Conservation (phyloP, 2,888 invertebrate species). For the Drosophila austrosaltans region DNA sequence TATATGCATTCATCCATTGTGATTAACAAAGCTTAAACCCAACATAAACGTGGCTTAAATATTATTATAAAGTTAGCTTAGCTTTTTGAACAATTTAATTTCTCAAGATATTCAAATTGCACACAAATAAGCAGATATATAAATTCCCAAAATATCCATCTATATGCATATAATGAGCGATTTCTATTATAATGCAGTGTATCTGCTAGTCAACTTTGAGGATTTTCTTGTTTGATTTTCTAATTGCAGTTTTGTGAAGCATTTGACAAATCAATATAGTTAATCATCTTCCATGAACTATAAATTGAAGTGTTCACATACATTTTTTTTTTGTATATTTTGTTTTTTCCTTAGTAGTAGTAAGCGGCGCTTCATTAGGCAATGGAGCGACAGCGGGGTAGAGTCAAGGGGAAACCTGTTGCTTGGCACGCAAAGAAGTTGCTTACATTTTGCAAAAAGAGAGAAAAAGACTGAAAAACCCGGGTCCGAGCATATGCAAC, state of each 20-base stretch:
- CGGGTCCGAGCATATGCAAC: slow-evolving; percentile 58
- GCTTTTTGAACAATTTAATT: too few relatives aligned
- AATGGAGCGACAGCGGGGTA: not conserved
- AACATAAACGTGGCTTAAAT: too few relatives aligned
- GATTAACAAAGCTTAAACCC: too few relatives aligned
- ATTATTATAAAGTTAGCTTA: too few relatives aligned
- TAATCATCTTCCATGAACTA: slow-evolving; percentile 6
- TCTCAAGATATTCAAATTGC: too few relatives aligned
- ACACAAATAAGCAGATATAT: too few relatives aligned
- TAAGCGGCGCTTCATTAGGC: slow-evolving; percentile 8
- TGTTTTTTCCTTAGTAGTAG: not conserved
- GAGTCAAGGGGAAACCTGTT: slow-evolving; percentile 43
- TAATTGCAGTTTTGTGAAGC: slow-evolving; percentile 4
- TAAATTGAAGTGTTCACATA: not conserved
- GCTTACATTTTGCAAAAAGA: not conserved
- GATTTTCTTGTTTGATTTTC: not conserved
- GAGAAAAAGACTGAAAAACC: not conserved
- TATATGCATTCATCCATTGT: too few relatives aligned
- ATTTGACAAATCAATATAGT: slow-evolving; percentile 11
- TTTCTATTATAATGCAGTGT: too few relatives aligned
- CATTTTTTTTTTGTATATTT: not conserved
- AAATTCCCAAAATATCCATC: too few relatives aligned
- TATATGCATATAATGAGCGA: too few relatives aligned
- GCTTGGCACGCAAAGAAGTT: slow-evolving; percentile 52
- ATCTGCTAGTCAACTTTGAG: not conserved